Conservation (phyloP, 2,113 vertebrate species). For the Theristicus caerulescens region DNA sequence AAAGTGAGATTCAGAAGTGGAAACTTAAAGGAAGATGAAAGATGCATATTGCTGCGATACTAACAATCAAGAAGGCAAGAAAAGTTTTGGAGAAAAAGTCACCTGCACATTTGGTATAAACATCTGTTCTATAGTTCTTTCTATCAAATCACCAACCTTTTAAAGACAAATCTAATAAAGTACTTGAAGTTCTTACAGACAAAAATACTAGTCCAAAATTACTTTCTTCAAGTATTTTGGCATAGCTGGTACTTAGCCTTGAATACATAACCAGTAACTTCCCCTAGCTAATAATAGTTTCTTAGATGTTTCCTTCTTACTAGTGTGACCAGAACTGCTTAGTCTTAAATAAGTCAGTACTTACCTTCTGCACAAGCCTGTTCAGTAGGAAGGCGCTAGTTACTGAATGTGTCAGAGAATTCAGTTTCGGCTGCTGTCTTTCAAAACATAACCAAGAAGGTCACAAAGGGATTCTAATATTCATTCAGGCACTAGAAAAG, state of each 20-base stretch:
- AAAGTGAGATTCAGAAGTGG: neutral
- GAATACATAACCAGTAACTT: neutral
- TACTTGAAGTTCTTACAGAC: neutral
- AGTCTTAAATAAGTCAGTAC: neutral
- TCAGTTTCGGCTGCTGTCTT: neutral
- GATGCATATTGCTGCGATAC: fast-evolving
- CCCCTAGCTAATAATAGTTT: neutral
- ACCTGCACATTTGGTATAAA: neutral
- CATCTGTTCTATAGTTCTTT: neutral
- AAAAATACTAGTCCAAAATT: neutral
- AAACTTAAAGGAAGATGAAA: neutral
- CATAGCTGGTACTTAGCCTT: neutral
- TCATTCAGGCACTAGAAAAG: neutral
- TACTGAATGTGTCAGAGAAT: neutral
- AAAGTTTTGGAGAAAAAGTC: neutral
- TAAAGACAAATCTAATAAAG: neutral
- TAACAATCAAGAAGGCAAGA: neutral
- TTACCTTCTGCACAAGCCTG: neutral
- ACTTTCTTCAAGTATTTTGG: neutral
- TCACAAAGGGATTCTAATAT: neutral
- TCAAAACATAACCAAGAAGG: neutral
- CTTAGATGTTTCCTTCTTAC: neutral
- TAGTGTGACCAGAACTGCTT: neutral
- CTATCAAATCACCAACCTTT: neutral
- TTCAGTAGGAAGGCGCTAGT: neutral